A percentile compares a stretch with the other conserved stretches of the same genome.
These are phyloP conservation scores for Sebastes paucispinis DNA, from an alignment of 2,797 vertebrate genomes.

Conservation along the genomic window DNA sequence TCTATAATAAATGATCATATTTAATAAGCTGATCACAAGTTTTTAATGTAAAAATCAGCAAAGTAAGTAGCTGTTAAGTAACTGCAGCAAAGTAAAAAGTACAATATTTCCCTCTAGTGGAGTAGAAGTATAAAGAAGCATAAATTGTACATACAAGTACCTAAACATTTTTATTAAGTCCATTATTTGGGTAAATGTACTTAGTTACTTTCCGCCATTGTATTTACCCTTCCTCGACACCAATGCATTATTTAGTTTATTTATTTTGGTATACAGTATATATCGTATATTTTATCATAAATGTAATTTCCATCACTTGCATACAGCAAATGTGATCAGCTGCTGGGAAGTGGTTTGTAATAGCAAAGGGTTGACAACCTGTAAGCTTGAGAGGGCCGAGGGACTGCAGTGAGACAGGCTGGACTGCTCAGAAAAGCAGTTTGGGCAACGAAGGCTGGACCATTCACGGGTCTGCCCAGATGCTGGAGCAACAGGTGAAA, in stretches of 20 bases:
- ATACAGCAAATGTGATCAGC: background rate
- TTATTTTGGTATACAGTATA: background rate
- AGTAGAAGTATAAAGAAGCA: background rate
- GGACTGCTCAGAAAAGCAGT: background rate
- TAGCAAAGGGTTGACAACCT: too few relatives aligned
- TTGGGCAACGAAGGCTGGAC: background rate
- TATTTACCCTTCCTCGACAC: background rate
- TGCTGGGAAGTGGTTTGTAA: background rate
- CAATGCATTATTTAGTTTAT: background rate
- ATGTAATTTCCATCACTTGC: background rate
- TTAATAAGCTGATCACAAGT: background rate
- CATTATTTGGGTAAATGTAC: background rate
- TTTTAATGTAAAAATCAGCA: background rate
- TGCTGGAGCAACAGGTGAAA: background rate
- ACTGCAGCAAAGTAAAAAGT: background rate
- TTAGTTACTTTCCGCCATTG: background rate
- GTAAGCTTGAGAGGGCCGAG: too few relatives aligned
- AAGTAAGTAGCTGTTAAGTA: background rate
- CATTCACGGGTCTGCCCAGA: background rate
- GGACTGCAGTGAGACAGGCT: too few relatives aligned
- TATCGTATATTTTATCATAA: too few relatives aligned
- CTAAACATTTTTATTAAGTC: background rate
- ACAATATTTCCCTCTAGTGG: background rate
- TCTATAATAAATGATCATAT: too few relatives aligned
- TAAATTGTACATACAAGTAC: background rate